Percentiles rank a stretch among this genome's conserved stretches.
Conservation (phyloP, 2,113 vertebrate species). For the Enhydra lutris region DNA sequence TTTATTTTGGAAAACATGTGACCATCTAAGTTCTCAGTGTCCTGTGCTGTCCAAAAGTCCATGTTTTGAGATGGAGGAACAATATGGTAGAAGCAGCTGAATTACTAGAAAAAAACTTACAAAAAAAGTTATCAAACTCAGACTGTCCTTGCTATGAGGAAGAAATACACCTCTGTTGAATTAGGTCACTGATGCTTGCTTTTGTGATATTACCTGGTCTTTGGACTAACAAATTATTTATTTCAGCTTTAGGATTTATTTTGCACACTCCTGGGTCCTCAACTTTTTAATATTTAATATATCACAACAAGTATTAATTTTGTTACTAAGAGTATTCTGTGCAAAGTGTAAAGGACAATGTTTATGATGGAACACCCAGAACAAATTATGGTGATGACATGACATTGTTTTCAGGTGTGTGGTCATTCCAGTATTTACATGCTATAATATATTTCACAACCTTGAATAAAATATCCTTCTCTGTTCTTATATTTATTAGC, state of each 20-base stretch:
- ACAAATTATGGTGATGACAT: slow-evolving; percentile 24
- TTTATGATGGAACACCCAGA: slow-evolving; percentile 18
- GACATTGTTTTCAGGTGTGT: slow-evolving; percentile 18
- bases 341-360: neutral
- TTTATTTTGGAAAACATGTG: neutral
- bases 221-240: slow-evolving; percentile 3
- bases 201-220: neutral
- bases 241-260: neutral
- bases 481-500: neutral
- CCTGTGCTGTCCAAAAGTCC: neutral
- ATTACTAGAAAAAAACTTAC: neutral
- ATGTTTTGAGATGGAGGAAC: neutral
- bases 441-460: slow-evolving; percentile 37
- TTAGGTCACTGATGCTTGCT: neutral
- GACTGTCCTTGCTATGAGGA: neutral
- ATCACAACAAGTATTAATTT: neutral
- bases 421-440: neutral
- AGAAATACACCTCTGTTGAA: neutral
- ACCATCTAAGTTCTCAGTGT: rapidly evolving
- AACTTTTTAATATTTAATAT: slow-evolving; percentile 18
- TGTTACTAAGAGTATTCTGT: neutral
- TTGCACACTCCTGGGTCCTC: neutral
- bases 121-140: neutral
- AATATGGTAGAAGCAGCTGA: neutral
- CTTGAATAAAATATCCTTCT: slow-evolving; percentile 30